Evolutionary conservation across 2,888 invertebrate genomes (phyloP).

Genomic region (Theristus sp.): DNA sequence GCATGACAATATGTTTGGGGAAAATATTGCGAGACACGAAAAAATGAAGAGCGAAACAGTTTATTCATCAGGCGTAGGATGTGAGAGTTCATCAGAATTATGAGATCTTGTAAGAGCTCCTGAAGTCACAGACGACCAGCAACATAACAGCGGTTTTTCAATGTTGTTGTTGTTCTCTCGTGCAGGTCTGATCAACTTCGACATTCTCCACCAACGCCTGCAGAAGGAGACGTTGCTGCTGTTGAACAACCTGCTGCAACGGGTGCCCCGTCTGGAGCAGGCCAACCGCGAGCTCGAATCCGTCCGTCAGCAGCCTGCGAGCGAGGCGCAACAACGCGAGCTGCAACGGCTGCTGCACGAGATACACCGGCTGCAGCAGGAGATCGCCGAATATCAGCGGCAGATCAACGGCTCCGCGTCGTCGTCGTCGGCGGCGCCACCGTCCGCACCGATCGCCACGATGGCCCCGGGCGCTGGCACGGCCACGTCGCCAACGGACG

Average conservation of each 20-base stretch:
- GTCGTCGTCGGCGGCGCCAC: neutral
- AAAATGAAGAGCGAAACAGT: too few relatives aligned
- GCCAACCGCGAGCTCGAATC: slow-evolving; percentile 2
- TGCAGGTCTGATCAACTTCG: slow-evolving; percentile 26
- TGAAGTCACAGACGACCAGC: too few relatives aligned
- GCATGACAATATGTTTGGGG: too few relatives aligned
- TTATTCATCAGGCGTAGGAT: too few relatives aligned
- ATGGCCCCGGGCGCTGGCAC: neutral
- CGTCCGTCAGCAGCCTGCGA: neutral
- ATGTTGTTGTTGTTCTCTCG: too few relatives aligned
- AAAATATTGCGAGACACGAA: too few relatives aligned
- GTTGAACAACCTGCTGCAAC: slow-evolving; percentile 9
- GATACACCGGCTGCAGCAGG: neutral
- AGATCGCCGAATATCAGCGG: neutral
- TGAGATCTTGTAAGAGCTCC: too few relatives aligned
- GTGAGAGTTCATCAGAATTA: too few relatives aligned
- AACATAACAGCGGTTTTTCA: too few relatives aligned
- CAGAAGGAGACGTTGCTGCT: slow-evolving; percentile 7
- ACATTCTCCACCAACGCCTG: slow-evolving; percentile 8
- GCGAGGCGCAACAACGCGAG: neutral
- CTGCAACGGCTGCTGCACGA: neutral
- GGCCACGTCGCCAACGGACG: neutral
- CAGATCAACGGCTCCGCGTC: neutral
- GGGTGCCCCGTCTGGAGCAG: slow-evolving; percentile 9
- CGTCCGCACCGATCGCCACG: neutral